Evolutionary conservation across 2,797 vertebrate genomes (phyloP).

Genomic region (Eurystomus glaucurus): DNA sequence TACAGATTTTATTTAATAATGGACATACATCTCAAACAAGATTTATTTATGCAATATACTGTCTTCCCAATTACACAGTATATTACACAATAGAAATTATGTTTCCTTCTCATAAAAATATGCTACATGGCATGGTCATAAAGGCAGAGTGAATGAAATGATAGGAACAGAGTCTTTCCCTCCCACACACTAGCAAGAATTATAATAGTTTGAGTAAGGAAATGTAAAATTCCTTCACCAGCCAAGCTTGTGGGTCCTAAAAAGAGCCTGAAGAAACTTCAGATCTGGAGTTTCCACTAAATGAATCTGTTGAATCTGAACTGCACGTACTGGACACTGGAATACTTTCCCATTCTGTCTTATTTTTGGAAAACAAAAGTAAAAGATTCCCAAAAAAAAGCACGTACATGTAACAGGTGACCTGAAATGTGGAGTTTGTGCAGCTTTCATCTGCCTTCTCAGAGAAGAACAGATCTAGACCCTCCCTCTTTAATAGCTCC

Average conservation of each 20-base stretch:
- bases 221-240: not conserved
- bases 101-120: not conserved
- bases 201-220: not conserved
- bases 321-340: not conserved
- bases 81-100: not conserved
- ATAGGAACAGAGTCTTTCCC: not conserved
- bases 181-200: not conserved
- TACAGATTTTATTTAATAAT: not conserved
- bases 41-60: not conserved
- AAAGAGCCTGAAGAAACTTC: not conserved
- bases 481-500: not conserved
- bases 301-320: not conserved
- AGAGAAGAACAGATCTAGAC: not conserved
- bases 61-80: not conserved
- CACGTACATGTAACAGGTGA: accelerated
- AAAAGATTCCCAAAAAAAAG: not conserved
- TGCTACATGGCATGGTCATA: not conserved
- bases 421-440: not conserved
- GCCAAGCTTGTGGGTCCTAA: not conserved
- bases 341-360: not conserved
- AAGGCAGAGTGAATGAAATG: not conserved
- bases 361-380: not conserved
- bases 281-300: not conserved
- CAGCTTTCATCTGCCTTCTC: not conserved
- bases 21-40: not conserved